Conservation (phyloP, 92 coral and sea anemone species). For the Montipora capitata region DNA sequence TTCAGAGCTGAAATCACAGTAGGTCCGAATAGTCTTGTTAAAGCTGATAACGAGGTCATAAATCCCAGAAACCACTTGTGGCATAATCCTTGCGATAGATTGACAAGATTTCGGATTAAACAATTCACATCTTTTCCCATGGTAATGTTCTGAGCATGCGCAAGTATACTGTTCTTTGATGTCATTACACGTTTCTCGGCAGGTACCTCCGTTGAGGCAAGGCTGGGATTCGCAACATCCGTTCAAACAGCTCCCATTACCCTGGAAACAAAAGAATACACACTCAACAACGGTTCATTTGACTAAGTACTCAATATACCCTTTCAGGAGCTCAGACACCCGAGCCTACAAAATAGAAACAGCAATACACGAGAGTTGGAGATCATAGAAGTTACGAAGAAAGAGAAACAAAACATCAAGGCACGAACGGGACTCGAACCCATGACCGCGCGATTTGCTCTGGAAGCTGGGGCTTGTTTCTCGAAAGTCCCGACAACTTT, state of each 20-base stretch:
- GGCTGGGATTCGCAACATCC: slow-evolving; percentile 58
- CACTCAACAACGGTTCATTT: background rate
- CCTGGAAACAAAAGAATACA: background rate
- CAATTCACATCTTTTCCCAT: slow-evolving; percentile 60
- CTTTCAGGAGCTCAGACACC: background rate
- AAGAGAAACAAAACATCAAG: no score
- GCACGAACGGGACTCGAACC: no score
- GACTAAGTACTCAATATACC: background rate
- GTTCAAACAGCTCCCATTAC: slow-evolving; percentile 33
- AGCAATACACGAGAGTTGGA: no score
- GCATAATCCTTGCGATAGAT: slow-evolving; percentile 6
- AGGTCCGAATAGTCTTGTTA: no score
- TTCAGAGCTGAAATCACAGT: no score
- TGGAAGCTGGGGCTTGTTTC: no score
- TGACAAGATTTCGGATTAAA: slow-evolving; percentile 46
- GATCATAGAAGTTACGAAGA: no score
- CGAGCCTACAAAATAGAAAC: no score
- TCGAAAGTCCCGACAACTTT: no score
- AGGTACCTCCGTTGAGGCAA: slow-evolving; percentile 70
- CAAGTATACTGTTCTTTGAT: slow-evolving; percentile 60
- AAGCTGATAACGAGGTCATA: slow-evolving; percentile 33
- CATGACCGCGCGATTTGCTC: no score
- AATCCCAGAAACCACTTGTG: slow-evolving; percentile 30
- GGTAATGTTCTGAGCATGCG: slow-evolving; percentile 43
- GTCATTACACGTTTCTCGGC: slow-evolving; percentile 62